phyloP scores from a whole-genome alignment of 2,888 invertebrate genomes.

The Ichneumoninae sp. region DNA sequence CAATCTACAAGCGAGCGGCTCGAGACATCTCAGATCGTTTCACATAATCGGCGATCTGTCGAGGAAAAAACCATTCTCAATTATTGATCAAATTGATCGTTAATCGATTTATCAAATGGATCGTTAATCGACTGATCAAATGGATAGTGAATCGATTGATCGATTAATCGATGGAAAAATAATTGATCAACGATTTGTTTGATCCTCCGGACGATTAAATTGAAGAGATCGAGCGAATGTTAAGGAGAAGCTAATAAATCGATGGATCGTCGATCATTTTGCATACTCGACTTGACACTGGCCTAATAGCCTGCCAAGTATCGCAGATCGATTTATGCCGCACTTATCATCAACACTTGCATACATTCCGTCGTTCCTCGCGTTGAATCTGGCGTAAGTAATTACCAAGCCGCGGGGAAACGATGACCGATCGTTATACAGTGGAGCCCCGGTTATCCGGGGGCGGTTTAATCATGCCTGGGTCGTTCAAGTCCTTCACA shows the following conservation, averaged over 20 bases:
- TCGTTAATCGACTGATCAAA: neutral
- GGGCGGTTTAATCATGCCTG: neutral
- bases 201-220: neutral
- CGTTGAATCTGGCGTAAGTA: slow-evolving; percentile 32
- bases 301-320: slow-evolving; percentile 23
- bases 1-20: neutral
- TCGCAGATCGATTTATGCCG: slow-evolving; percentile 25
- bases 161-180: neutral
- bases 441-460: neutral
- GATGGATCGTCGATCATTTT: slow-evolving; percentile 14
- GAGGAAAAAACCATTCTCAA: neutral
- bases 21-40: neutral
- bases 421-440: slow-evolving; percentile 45
- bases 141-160: neutral
- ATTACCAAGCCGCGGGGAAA: slow-evolving; percentile 40
- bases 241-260: neutral
- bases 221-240: neutral
- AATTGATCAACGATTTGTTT: neutral
- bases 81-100: neutral
- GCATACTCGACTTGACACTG: slow-evolving; percentile 10
- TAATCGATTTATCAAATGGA: neutral
- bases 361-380: neutral
- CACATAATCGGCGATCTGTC: neutral
- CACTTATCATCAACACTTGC: slow-evolving; percentile 44
- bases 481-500: neutral